Conservation (phyloP, 1,140 invertebrate species). For the Drosophila sp. region DNA sequence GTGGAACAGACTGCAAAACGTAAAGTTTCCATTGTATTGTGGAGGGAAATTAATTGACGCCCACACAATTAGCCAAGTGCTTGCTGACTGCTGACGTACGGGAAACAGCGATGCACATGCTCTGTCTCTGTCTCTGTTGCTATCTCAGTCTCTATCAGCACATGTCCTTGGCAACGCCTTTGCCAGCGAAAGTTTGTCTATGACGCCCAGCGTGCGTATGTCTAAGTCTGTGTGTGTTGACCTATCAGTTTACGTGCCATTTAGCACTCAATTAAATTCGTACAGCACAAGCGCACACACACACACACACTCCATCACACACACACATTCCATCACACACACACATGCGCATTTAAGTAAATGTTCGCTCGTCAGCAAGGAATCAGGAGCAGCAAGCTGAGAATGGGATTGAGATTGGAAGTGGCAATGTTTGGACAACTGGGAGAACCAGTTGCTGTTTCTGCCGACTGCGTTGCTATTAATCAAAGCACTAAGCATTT, state of each 20-base stretch:
- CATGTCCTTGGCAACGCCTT: slow-evolving; percentile 69
- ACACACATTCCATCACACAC: slow-evolving; percentile 11
- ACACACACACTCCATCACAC: slow-evolving; percentile 49
- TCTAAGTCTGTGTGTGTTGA: slow-evolving; percentile 56
- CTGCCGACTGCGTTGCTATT: slow-evolving; percentile 53
- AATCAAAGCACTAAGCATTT: slow-evolving; percentile 77
- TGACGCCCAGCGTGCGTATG: slow-evolving; percentile 3
- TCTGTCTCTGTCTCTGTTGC: slow-evolving; percentile 16
- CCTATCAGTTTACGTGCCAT: slow-evolving; percentile 84
- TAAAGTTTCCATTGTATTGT: slow-evolving; percentile 37
- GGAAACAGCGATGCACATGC: slow-evolving; percentile 65
- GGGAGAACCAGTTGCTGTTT: slow-evolving; percentile 51
- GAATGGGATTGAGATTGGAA: no score
- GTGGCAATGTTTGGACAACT: no score
- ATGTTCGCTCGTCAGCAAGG: slow-evolving; percentile 74
- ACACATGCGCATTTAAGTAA: slow-evolving; percentile 62
- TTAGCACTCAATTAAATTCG: slow-evolving; percentile 84
- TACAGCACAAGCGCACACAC: slow-evolving; percentile 38
- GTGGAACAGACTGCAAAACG: slow-evolving; percentile 13
- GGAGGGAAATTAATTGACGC: slow-evolving; percentile 61
- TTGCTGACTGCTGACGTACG: slow-evolving; percentile 38
- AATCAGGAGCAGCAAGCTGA: slow-evolving; percentile 10
- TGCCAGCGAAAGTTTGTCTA: slow-evolving; percentile 61
- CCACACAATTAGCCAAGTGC: slow-evolving; percentile 59
- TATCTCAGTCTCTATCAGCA: slow-evolving; percentile 13